A percentile compares a stretch with the other conserved stretches of the same genome.
These are phyloP conservation scores for Coregonus suidteri DNA, from an alignment of 2,797 vertebrate species.

Conservation along the genomic window DNA sequence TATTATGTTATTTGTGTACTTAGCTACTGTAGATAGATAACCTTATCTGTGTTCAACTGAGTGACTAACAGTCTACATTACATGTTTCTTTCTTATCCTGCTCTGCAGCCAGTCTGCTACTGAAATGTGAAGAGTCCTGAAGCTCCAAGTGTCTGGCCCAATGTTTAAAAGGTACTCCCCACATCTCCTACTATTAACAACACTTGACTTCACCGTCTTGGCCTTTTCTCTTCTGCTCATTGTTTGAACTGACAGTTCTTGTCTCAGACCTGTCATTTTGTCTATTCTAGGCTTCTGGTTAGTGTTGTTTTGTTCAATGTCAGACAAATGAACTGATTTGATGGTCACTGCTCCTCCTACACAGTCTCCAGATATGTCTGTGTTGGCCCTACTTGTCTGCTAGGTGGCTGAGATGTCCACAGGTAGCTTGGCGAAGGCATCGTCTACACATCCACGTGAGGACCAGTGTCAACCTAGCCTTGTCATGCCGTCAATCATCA, in stretches of 20 bases:
- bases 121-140: neutral
- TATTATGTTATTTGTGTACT: constrained; percentile 40
- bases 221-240: neutral
- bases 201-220: neutral
- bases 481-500: constrained; percentile 70
- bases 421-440: neutral
- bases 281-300: neutral
- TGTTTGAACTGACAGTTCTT: constrained; percentile 27
- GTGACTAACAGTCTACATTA: constrained; percentile 20
- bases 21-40: constrained; percentile 33
- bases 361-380: neutral
- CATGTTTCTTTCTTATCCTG: neutral
- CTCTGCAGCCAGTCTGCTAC: neutral
- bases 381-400: neutral
- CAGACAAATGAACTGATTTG: neutral
- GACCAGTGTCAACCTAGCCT: constrained; percentile 39
- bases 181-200: neutral
- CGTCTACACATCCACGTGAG: constrained; percentile 27
- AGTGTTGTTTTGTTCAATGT: neutral
- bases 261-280: neutral
- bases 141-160: neutral
- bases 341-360: neutral
- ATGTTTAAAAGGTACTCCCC: no score
- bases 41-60: constrained; percentile 29
- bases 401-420: neutral